Conservation (phyloP, 2,113 vertebrate species). For the Microtus ochrogaster region DNA sequence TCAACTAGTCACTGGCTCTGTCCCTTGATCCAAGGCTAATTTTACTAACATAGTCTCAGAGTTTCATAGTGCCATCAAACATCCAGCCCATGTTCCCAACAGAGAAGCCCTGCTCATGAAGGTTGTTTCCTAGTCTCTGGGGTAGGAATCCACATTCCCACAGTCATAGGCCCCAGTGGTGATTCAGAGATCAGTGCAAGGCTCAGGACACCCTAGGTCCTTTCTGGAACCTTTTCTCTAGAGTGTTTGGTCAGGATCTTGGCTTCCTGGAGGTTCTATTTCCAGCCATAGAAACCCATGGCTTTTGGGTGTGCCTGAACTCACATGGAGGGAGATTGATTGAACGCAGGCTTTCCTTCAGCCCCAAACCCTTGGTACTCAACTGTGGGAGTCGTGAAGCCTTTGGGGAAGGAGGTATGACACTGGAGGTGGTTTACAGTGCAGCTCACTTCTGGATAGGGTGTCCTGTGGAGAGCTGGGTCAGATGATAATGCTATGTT, state of each 20-base stretch:
- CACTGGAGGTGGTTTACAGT: background rate
- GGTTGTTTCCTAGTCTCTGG: background rate
- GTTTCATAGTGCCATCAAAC: background rate
- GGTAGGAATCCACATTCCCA: background rate
- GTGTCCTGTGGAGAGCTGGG: background rate
- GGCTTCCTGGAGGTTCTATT: background rate
- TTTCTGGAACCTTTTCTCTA: background rate
- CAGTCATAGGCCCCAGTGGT: background rate
- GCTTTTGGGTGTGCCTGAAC: background rate
- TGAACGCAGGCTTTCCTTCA: accelerated
- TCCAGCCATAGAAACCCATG: accelerated
- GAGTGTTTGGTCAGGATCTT: background rate
- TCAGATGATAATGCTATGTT: background rate
- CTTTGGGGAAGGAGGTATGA: background rate
- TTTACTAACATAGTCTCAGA: background rate
- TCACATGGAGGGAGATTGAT: background rate
- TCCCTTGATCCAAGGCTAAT: background rate
- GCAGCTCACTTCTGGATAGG: background rate
- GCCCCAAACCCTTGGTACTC: background rate
- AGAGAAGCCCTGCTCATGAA: background rate
- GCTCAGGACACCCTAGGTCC: background rate
- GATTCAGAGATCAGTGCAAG: background rate
- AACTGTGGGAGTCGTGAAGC: background rate
- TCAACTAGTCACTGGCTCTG: background rate
- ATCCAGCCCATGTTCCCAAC: background rate